A percentile compares a stretch with the other conserved stretches of the same genome.
These are phyloP conservation scores for Strix aluco DNA, from an alignment of 2,113 vertebrate genomes.

Conservation along the genomic window DNA sequence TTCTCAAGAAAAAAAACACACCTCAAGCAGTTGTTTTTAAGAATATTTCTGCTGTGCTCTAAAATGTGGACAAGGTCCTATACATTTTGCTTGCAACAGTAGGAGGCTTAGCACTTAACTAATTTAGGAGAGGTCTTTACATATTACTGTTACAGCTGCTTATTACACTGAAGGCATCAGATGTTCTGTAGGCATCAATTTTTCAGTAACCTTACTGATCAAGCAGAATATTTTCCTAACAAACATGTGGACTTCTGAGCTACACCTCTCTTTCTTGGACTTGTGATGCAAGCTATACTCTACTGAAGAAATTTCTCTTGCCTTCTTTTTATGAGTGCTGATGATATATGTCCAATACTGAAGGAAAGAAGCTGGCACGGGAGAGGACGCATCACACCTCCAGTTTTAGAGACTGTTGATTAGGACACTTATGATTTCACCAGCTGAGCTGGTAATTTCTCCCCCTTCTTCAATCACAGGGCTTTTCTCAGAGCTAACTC, in stretches of 20 bases:
- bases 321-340: not conserved
- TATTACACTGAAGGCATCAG: not conserved
- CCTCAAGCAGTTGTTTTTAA: not conserved
- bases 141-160: not conserved
- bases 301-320: not conserved
- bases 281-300: not conserved
- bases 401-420: not conserved
- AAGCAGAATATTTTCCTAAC: constrained; percentile 61
- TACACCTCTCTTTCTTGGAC: constrained; percentile 13
- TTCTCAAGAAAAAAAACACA: not conserved
- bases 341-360: not conserved
- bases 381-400: not conserved
- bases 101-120: not conserved
- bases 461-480: not conserved
- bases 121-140: constrained; percentile 1
- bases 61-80: not conserved
- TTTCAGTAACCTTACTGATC: constrained; percentile 57
- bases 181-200: constrained; percentile 49
- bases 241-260: not conserved
- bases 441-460: constrained; percentile 32
- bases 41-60: not conserved
- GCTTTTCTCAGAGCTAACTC: not conserved
- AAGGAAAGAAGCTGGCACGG: not conserved
- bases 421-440: not conserved
- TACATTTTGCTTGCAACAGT: not conserved